Percentiles rank a stretch among this genome's conserved stretches.
These are phyloP conservation scores for Stegophylla sp. DNA, from an alignment of 2,888 invertebrate species.

Conservation along the genomic window DNA sequence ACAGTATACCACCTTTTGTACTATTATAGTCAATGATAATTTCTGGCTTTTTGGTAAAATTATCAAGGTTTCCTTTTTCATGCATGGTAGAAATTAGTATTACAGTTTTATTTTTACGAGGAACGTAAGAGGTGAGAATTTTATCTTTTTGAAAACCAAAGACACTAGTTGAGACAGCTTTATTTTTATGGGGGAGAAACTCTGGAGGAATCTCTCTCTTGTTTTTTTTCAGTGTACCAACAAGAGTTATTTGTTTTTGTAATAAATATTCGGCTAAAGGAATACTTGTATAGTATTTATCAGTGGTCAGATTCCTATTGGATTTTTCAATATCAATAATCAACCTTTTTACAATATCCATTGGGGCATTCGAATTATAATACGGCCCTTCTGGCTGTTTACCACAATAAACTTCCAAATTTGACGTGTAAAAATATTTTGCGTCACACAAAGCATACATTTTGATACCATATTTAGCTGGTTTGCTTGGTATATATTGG, in stretches of 20 bases:
- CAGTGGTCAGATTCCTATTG: slow-evolving; percentile 60
- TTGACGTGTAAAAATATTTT: slow-evolving; percentile 19
- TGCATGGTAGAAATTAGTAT: background rate
- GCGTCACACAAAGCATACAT: slow-evolving; percentile 32
- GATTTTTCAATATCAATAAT: slow-evolving; percentile 32
- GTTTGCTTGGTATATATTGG: slow-evolving; percentile 31
- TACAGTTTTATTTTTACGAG: slow-evolving; percentile 57
- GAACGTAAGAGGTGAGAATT: slow-evolving; percentile 62
- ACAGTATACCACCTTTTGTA: slow-evolving; percentile 62
- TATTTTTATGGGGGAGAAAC: slow-evolving; percentile 61
- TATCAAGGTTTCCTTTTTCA: background rate
- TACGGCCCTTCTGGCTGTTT: slow-evolving; percentile 22
- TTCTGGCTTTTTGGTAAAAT: slow-evolving; percentile 61
- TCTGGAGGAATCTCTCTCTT: slow-evolving; percentile 63
- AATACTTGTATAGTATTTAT: slow-evolving; percentile 60
- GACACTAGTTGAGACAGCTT: slow-evolving; percentile 61
- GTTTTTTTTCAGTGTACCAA: slow-evolving; percentile 61
- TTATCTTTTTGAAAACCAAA: slow-evolving; percentile 62
- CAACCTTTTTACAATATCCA: background rate
- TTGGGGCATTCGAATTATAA: background rate
- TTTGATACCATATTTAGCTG: slow-evolving; percentile 47
- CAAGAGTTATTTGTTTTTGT: slow-evolving; percentile 60
- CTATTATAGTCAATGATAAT: slow-evolving; percentile 62
- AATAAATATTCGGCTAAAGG: slow-evolving; percentile 61
- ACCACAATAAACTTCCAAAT: slow-evolving; percentile 31